A percentile compares a stretch with the other conserved stretches of the same genome.
phyloP scores from a whole-genome alignment of 2,888 invertebrate species.

The Brachypalpus laphriformis region DNA sequence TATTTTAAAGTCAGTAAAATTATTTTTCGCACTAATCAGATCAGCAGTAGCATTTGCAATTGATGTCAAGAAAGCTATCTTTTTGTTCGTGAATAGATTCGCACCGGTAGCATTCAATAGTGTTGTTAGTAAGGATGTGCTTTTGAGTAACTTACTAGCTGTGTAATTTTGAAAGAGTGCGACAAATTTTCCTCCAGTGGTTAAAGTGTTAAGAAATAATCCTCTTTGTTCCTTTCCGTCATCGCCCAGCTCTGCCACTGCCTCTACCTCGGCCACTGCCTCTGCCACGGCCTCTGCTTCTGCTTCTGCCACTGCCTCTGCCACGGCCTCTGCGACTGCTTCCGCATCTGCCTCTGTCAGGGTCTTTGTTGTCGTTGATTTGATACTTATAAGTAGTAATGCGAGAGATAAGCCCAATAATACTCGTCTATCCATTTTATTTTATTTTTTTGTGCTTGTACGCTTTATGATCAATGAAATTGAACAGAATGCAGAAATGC shows the following conservation, averaged over 20 bases:
- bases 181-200: background rate
- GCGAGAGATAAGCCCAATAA: background rate
- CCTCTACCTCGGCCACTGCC: too few relatives aligned
- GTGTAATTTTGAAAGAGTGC: constrained; percentile 10
- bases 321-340: too few relatives aligned
- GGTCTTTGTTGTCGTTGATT: background rate
- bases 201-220: background rate
- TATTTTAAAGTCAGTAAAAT: background rate
- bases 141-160: background rate
- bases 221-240: background rate
- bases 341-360: too few relatives aligned
- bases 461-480: background rate
- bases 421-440: constrained; percentile 31
- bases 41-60: constrained; percentile 9
- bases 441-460: background rate
- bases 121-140: background rate
- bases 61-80: background rate
- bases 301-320: too few relatives aligned
- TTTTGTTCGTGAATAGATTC: background rate
- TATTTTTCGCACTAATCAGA: background rate
- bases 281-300: too few relatives aligned
- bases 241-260: too few relatives aligned
- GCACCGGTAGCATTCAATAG: background rate
- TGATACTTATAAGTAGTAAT: background rate
- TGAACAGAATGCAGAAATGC: background rate